A percentile compares a stretch with the other conserved stretches of the same genome.
phyloP scores from a whole-genome alignment of 2,797 vertebrate species.

The Holocentrus rufus region DNA sequence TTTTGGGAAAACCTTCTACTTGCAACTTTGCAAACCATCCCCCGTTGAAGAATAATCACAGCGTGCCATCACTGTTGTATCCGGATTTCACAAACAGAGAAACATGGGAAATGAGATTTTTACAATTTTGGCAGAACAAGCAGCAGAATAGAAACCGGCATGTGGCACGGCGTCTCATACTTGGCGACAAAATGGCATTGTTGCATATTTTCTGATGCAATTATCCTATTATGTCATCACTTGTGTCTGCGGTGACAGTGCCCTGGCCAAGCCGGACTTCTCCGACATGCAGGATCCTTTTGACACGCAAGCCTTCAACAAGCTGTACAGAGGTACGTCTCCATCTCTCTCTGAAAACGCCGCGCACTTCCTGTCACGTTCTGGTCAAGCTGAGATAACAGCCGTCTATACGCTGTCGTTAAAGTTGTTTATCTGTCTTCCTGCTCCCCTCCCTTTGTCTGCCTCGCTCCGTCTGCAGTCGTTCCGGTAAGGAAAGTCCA shows the following conservation, averaged over 20 bases:
- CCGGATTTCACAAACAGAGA: not conserved
- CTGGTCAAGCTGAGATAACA: not conserved
- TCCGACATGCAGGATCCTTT: conserved; percentile 90
- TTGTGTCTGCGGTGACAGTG: conserved; percentile 72
- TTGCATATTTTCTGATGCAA: conserved; percentile 1
- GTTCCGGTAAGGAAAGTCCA: conserved; percentile 94
- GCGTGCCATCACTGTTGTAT: not conserved
- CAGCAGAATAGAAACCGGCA: too few species aligned
- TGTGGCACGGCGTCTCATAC: too few species aligned
- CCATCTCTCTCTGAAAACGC: conserved; percentile 8
- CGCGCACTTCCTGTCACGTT: conserved; percentile 2
- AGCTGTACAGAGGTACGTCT: conserved; percentile 91
- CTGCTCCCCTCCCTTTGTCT: too few species aligned
- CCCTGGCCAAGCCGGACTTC: conserved; percentile 87
- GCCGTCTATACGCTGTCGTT: not conserved
- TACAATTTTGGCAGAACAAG: too few species aligned
- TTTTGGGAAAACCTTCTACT: not conserved
- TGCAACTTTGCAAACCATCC: not conserved
- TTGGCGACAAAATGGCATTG: too few species aligned
- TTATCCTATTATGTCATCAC: not conserved
- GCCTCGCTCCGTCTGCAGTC: conserved; percentile 76
- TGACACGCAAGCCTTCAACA: conserved; percentile 91
- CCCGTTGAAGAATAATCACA: not conserved
- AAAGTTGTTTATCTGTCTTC: not conserved
- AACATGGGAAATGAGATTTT: not conserved